Evolutionary conservation across 2,888 invertebrate species (phyloP), one percentile per base, ranked within the genome.

Genomic region (Phorcus lineatus): DNA sequence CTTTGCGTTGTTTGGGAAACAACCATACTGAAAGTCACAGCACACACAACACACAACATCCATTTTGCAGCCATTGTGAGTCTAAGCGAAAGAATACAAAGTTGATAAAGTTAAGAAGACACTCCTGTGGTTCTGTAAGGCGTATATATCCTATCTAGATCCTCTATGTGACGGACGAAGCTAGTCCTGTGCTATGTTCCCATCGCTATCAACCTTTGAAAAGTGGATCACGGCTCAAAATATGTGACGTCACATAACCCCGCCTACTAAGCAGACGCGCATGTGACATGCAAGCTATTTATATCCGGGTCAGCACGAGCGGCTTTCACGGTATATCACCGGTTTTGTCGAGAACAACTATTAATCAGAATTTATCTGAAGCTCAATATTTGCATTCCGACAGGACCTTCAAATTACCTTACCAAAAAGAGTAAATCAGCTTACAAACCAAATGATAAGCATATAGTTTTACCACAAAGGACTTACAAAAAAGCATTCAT

Each of bases 291-390:
- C 28, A 47, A 47, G 62, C 62, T 62, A 62, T 62, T 62, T 62
- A 62, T 62, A 62, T 62, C 62, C 62, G 62, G 62, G 62, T 62
- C 62, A 62, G 62, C 62, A 62, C 62, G 62, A 62, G 62, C 62
- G 62, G 16, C 24, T 28, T 19, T 62, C 28, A 24, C 24, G 62
- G 28, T 28, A 62, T 24, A 28, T 62, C 24, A 62, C 62, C 47
- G 47, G 47, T 47, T 47, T 47, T 47, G 47, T 47, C 47, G 47
- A 47, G 47, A 47, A 47, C 11, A 11, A 13, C 47, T 13, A 47
- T 47, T 47, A 47, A 47, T 47, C 47, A 47, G 47, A 47, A 47
- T 47, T 47, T 47, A 47, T 9, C 47, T 13, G 13, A 47, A 47
- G 47, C 47, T 36, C 47, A 47, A 47, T 47, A 47, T 47, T 47